A percentile compares a stretch with the other conserved stretches of the same genome.
Evolutionary conservation across 2,797 vertebrate genomes (phyloP).

Genomic region (Channa striata): DNA sequence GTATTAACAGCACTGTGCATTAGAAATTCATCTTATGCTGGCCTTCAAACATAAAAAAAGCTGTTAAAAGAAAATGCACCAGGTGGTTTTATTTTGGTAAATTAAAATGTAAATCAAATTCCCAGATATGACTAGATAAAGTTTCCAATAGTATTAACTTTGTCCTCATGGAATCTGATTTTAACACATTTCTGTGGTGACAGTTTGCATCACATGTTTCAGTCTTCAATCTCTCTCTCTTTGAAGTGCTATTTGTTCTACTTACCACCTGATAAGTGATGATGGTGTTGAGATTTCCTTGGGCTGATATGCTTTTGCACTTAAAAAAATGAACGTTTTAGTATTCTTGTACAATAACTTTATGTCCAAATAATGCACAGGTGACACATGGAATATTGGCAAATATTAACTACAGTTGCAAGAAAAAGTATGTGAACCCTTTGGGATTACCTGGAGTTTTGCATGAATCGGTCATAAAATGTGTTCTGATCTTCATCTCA

Average conservation of each 20-base stretch:
- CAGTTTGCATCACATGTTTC: neutral
- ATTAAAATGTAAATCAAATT: neutral
- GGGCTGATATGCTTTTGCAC: neutral
- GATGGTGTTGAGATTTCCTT: neutral
- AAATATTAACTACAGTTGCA: too few species aligned
- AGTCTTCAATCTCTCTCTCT: neutral
- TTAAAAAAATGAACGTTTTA: neutral
- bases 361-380: neutral
- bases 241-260: neutral
- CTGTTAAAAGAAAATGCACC: too few species aligned
- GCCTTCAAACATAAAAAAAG: too few species aligned
- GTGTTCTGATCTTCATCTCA: too few species aligned
- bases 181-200: neutral
- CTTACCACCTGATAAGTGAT: slow-evolving; percentile 54
- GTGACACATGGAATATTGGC: neutral
- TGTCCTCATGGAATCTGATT: neutral
- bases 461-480: too few species aligned
- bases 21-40: too few species aligned
- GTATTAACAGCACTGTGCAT: too few species aligned
- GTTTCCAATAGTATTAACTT: neutral
- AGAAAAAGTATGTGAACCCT: too few species aligned
- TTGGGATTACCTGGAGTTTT: too few species aligned
- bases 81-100: neutral
- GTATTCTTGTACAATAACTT: neutral
- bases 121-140: neutral